These are phyloP conservation scores for Orthosia gracilis DNA, from an alignment of 2,888 invertebrate genomes.

Conservation along the genomic window DNA sequence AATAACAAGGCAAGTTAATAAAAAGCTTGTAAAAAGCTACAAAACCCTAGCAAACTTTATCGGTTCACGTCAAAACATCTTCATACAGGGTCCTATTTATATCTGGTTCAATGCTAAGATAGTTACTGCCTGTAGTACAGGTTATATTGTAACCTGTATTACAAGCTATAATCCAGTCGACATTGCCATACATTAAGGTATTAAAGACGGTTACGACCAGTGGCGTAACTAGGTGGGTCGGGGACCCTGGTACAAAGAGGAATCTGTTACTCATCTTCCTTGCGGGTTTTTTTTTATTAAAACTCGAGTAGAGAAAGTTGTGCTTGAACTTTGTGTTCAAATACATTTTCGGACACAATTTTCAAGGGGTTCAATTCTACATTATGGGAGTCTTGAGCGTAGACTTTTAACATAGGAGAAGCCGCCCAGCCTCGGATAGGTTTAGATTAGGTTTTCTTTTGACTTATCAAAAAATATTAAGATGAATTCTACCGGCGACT, in stretches of 20 bases:
- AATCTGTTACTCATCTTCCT: not conserved
- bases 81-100: conserved; percentile 54
- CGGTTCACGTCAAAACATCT: conserved; percentile 42
- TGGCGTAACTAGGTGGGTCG: not conserved
- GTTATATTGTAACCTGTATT: conserved; percentile 9
- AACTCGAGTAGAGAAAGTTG: not conserved
- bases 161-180: conserved; percentile 30
- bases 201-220: conserved; percentile 22
- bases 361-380: not conserved
- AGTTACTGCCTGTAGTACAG: conserved; percentile 12
- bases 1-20: too few relatives aligned
- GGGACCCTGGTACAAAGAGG: not conserved
- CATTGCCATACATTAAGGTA: conserved; percentile 51
- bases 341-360: not conserved
- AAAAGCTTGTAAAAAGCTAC: not conserved
- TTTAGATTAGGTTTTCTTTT: too few relatives aligned
- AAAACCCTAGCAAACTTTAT: conserved; percentile 25
- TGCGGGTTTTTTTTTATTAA: too few relatives aligned
- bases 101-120: conserved; percentile 39
- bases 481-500: too few relatives aligned
- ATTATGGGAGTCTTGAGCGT: not conserved
- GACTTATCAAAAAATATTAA: too few relatives aligned
- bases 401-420: not conserved
- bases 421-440: too few relatives aligned
- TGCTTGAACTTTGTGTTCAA: too few relatives aligned